These are phyloP conservation scores for Onthophagus sagittarius DNA, from an alignment of 2,888 invertebrate species.

Conservation along the genomic window DNA sequence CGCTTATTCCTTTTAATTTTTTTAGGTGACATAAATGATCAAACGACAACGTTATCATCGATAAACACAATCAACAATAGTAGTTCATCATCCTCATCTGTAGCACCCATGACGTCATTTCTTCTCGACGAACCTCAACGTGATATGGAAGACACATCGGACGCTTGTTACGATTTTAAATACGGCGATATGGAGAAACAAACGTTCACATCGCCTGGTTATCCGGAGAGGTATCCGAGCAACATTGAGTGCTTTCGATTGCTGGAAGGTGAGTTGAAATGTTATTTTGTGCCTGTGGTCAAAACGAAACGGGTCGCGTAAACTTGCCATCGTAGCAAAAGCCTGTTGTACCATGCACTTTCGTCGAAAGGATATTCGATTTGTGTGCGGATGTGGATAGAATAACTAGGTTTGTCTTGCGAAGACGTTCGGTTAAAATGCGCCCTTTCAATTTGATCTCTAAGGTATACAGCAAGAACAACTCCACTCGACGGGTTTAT, in stretches of 20 bases:
- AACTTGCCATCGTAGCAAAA: not conserved
- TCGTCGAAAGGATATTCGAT: not conserved
- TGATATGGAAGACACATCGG: not conserved
- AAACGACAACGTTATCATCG: not conserved
- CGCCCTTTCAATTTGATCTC: not conserved
- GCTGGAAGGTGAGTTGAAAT: conserved; percentile 58
- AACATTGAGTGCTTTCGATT: conserved; percentile 63
- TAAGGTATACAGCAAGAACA: not conserved
- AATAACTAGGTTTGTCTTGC: not conserved
- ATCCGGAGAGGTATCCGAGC: conserved; percentile 62
- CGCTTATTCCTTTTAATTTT: not conserved
- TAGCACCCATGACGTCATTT: not conserved
- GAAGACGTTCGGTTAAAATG: not conserved
- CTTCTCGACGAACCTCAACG: not conserved
- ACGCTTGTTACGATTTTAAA: conserved; percentile 56
- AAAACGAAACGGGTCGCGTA: not conserved
- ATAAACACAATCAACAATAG: not conserved
- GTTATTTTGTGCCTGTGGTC: not conserved
- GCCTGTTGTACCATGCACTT: not conserved
- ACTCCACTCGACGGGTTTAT: not conserved
- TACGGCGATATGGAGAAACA: conserved; percentile 55
- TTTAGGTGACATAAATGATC: conserved; percentile 1
- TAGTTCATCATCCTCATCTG: not conserved
- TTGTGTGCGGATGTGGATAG: not conserved
- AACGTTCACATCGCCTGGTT: conserved; percentile 68